Evolutionary conservation across 2,797 vertebrate species (phyloP), one percentile per base, ranked within the genome.

Genomic region (Anguilla obscura): DNA sequence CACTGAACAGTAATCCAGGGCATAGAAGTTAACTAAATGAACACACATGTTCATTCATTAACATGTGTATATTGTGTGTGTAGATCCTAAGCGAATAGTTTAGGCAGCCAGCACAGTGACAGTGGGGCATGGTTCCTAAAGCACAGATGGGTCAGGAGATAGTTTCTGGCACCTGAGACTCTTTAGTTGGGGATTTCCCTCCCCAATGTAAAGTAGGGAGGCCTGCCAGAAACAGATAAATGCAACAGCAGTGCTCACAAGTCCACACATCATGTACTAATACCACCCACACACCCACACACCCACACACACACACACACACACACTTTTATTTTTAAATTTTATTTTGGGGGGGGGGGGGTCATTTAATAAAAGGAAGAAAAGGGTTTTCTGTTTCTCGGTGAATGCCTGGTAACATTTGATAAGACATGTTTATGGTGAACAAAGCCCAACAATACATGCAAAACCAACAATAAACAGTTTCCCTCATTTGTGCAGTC

Each of bases 181-280:
- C 74, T 79, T 16, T 79, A 45, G 74, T 21, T 79, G 74, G 74
- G 36, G 74, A 14, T 74, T 74, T 79, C 14, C 36, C 74, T 79
- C 74, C 21, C 14, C 74, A 79, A 4, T 40, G 18, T 18, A 45
- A 5, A 48, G 76, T 36, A 30, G n/a, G 66, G 71, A n/a, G 71
- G 8, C 36, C 16, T 80, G 76, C 76, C 21, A 24, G 18, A 80
- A 10, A 2, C 4, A 80, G 33, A 80, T 48, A 45, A 80, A 16
- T 24, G 30, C 21, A 18, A 33, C 4, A 36, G 14, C 30, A 16
- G 71, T 16, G 33, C 21, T 66, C 30, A 40, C 33, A 82, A 48
- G 45, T 48, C 18, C 79, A 48, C 45, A 48, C 45, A n/a, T 24
- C 27, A 24, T n/a, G 16, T 4, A 48, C 18, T 56, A 36, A 36